Percentiles rank a stretch among this genome's conserved stretches.
Conservation (phyloP, 2,113 vertebrate genomes). For the Ochotona curzoniae region DNA sequence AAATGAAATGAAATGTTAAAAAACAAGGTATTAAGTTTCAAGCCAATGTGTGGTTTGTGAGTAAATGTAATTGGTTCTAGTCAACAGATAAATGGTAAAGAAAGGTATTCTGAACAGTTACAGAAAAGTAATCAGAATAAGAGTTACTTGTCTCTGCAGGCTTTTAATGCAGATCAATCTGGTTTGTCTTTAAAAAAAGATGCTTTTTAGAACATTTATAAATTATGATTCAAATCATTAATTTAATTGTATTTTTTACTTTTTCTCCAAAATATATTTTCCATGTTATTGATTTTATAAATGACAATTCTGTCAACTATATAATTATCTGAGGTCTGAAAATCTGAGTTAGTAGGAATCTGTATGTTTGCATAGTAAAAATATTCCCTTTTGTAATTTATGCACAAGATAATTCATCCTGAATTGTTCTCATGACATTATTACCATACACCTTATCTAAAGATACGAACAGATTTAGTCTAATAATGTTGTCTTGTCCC, state of each 20-base stretch:
- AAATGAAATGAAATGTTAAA: background rate
- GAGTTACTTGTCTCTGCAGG: conserved; percentile 47
- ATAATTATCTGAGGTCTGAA: background rate
- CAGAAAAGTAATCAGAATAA: background rate
- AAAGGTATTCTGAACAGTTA: conserved; percentile 48
- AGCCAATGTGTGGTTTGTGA: background rate
- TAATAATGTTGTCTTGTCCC: background rate
- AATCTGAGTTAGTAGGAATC: background rate
- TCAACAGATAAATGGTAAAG: conserved; percentile 48
- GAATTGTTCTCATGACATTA: background rate
- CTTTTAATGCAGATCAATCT: conserved; percentile 69
- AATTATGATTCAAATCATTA: conserved; percentile 41
- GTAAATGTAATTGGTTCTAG: background rate
- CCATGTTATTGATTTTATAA: background rate
- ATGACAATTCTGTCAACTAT: background rate
- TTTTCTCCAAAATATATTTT: background rate
- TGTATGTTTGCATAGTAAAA: background rate
- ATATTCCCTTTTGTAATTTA: background rate
- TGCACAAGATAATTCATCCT: background rate
- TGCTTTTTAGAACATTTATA: conserved; percentile 44
- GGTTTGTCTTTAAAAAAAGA: conserved; percentile 45
- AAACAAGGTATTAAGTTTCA: conserved; percentile 26
- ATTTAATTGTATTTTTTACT: conserved; percentile 61
- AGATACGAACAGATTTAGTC: background rate
- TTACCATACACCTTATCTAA: background rate